A percentile compares a stretch with the other conserved stretches of the same genome.
These are phyloP conservation scores for Nemurella pictetii DNA, from an alignment of 2,888 invertebrate genomes.

Conservation along the genomic window DNA sequence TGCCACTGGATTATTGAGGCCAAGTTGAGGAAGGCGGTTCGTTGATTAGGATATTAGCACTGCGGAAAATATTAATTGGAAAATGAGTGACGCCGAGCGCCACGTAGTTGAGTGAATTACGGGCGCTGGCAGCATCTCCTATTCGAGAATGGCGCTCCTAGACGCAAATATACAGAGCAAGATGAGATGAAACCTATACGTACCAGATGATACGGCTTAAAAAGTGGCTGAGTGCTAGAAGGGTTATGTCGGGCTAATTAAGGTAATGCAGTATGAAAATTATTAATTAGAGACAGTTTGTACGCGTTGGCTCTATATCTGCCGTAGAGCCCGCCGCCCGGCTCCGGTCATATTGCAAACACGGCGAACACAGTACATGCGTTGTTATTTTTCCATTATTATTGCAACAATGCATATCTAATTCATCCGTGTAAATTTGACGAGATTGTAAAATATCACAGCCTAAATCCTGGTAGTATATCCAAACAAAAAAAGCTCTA, in stretches of 20 bases:
- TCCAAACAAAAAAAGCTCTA: not conserved
- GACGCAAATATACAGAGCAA: not conserved
- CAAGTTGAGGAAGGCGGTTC: not conserved
- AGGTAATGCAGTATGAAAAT: not conserved
- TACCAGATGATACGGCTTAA: not conserved
- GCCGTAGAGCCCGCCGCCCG: no score
- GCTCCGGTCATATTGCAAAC: no score
- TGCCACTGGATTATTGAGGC: not conserved
- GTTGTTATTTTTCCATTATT: not conserved
- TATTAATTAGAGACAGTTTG: not conserved
- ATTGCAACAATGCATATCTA: not conserved
- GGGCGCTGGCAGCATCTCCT: not conserved
- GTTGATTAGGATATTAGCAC: not conserved
- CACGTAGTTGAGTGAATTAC: not conserved
- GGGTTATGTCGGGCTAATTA: not conserved
- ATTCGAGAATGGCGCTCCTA: no score
- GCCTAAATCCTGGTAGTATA: not conserved
- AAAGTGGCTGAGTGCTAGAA: not conserved
- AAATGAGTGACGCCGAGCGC: not conserved
- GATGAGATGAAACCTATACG: not conserved
- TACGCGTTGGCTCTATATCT: no score
- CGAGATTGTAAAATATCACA: not conserved
- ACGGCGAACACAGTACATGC: no score
- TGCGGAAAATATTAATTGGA: not conserved
- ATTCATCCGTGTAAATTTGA: not conserved